Base-by-base conservation (phyloP, 2,797 vertebrate genomes). In the Tauraco hartlaubi region DNA sequence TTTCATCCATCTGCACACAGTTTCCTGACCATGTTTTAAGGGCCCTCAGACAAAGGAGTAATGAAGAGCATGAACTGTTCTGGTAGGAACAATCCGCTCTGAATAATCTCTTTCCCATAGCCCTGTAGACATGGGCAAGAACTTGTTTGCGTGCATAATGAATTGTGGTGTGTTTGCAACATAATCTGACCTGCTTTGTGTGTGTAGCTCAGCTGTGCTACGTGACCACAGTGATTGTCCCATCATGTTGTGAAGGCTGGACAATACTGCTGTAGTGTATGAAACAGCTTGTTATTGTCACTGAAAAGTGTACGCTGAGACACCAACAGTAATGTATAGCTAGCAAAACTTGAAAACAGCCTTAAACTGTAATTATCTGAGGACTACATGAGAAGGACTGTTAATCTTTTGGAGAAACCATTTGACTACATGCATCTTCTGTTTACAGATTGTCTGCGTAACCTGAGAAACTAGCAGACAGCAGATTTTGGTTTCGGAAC, bases 11-110 rank as follows among this genome's bases (percentile, higher is more conserved):
- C 94, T 93, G 90, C 80, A 86, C 58, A 7, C 46, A 44, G 83
- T 95, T 96, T 94, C 90, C 92, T 93, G 88, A 52, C 92, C 25
- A 0, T 88, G 69, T 90, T 95, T 75, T 88, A 87, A 94, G 59
- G 74, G 43, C 77, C 44, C 56, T 92, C 67, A 84, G 83, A 96
- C 94, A 96, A 93, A 96, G 55, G 61, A 72, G 17, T 69, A 81
- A 72, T 85, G 81, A 88, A 68, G 51, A 75, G 15, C 33, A 3
- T 88, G 94, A 96, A 74, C 41, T 83, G 31, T 80, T 95, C 62
- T 76, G 54, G 67, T 84, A 66, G 48, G 9, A 3, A 26, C 79
- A 90, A 6, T 86, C 76, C 90, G 31, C 54, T 80, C 88, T 29
- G 28, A 93, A 31, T 90, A 66, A 16, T 81, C 7, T 33, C 49